phyloP scores from a whole-genome alignment of 2,888 invertebrate genomes.

The Iphiclides podalirius region DNA sequence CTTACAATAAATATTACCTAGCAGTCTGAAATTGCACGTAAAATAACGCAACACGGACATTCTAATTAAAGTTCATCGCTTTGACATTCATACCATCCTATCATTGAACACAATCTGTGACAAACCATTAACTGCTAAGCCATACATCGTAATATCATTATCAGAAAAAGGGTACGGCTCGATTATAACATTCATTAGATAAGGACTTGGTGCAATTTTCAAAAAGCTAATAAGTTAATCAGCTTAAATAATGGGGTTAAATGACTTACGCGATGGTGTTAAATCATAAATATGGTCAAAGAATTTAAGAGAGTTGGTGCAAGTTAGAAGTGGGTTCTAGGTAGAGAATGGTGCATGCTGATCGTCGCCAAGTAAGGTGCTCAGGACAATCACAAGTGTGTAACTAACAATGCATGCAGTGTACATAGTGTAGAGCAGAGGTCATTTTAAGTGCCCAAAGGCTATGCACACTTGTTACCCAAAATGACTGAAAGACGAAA shows the following conservation, averaged over 20 bases:
- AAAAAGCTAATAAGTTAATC: slow-evolving; percentile 68
- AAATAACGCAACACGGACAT: slow-evolving; percentile 77
- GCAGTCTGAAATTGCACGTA: slow-evolving; percentile 70
- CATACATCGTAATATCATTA: slow-evolving; percentile 68
- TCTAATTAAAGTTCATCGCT: slow-evolving; percentile 79
- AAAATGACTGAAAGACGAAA: slow-evolving; percentile 80
- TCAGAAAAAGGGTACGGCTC: slow-evolving; percentile 72
- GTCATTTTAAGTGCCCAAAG: slow-evolving; percentile 52
- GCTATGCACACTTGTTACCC: slow-evolving; percentile 68
- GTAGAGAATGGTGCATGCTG: slow-evolving; percentile 78
- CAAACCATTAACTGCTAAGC: slow-evolving; percentile 68
- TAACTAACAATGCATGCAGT: slow-evolving; percentile 80
- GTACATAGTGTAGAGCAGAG: slow-evolving; percentile 75
- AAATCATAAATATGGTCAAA: slow-evolving; percentile 50
- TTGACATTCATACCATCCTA: slow-evolving; percentile 78
- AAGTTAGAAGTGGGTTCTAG: slow-evolving; percentile 78
- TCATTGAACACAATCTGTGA: slow-evolving; percentile 70
- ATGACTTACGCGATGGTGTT: slow-evolving; percentile 42
- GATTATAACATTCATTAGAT: slow-evolving; percentile 63
- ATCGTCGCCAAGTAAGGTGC: slow-evolving; percentile 65
- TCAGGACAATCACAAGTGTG: slow-evolving; percentile 74
- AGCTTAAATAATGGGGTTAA: slow-evolving; percentile 59
- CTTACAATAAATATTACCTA: slow-evolving; percentile 46
- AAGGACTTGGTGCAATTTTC: slow-evolving; percentile 61
- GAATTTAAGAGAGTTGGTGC: slow-evolving; percentile 68